Base-by-base conservation (phyloP, 2,888 invertebrate genomes). In the Microctonus hyperodae region DNA sequence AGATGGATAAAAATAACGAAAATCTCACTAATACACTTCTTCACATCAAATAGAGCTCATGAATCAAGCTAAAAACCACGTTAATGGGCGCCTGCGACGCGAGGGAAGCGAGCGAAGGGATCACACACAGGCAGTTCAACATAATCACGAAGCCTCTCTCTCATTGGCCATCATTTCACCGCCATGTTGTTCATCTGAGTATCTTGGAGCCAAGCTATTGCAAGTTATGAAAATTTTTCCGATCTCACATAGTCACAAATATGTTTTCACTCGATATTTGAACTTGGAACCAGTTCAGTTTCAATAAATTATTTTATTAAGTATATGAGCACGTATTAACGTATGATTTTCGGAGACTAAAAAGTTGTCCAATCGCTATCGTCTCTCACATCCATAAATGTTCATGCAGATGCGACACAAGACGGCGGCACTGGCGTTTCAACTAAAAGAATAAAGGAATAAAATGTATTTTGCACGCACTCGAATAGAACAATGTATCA, bases 131-230 rank as follows among this genome's bases (percentile, higher is more conserved):
- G 88, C 87, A 87, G 86, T 50, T 61, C 87, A 86, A 86, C 86
- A 86, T 51, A 40, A 28, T 25, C 23, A 57, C 16, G 53, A 68
- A 86, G 84, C 86, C 88, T 88, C 88, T 87, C 87, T 85, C 86
- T 85, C 86, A 92, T 92, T 92, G 91, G 91, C 87, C 86, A 86
- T 86, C 85, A 82, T 73, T 60, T 81, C 84, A 87, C 90, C 90
- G 91, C 91, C 91, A 91, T 91, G 87, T 80, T 85, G 85, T 78
- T 33, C n/a, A 23, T 56, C 53, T 48, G 25, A 22, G 62, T 35
- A 28, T 57, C 33, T 62, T 22, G 35, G 28, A 16, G 22, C 33
- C 44, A 13, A 35, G 11, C 10, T n/a, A 40, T 23, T 37, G 22
- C 13, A 20, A 53, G 40, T 51, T 11, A 37, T 31, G 31, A 16